Evolutionary conservation across 1,140 invertebrate genomes (phyloP).

Genomic region (Tetragnatha versicolor): DNA sequence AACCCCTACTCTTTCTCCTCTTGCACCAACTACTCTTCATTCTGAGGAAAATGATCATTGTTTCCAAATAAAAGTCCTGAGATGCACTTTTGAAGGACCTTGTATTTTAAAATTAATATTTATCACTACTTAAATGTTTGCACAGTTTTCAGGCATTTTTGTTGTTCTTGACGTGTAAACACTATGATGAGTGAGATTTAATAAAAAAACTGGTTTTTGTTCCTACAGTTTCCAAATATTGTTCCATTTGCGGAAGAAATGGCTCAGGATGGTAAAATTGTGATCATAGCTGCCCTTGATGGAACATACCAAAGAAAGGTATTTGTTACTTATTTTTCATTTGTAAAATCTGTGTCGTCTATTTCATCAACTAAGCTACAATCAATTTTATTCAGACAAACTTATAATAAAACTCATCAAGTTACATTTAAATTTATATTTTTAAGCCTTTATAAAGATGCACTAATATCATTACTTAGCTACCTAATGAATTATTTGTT

Average conservation of each 20-base stretch:
- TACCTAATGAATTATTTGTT: not conserved
- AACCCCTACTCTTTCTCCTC: no score
- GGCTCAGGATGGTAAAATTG: conserved; percentile 71
- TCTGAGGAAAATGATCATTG: no score
- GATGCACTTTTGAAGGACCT: no score
- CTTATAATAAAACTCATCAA: not conserved
- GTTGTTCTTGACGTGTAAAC: not conserved
- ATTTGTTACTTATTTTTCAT: conserved; percentile 46
- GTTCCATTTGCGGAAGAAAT: conserved; percentile 70
- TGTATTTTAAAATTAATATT: no score
- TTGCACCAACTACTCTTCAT: no score
- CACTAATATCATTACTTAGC: not conserved
- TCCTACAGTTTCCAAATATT: conserved; percentile 70
- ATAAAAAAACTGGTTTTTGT: conserved; percentile 3
- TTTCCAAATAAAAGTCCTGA: no score
- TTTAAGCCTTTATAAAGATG: not conserved
- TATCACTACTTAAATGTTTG: no score
- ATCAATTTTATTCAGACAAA: not conserved
- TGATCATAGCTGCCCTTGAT: conserved; percentile 73
- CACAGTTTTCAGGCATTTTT: no score
- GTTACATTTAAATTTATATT: not conserved
- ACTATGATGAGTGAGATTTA: not conserved
- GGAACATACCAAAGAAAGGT: conserved; percentile 71
- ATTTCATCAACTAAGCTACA: no score
- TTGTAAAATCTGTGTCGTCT: no score